Evolutionary conservation across 2,888 invertebrate species (phyloP), one percentile per base, ranked within the genome.

Genomic region (Pollenia angustigena): DNA sequence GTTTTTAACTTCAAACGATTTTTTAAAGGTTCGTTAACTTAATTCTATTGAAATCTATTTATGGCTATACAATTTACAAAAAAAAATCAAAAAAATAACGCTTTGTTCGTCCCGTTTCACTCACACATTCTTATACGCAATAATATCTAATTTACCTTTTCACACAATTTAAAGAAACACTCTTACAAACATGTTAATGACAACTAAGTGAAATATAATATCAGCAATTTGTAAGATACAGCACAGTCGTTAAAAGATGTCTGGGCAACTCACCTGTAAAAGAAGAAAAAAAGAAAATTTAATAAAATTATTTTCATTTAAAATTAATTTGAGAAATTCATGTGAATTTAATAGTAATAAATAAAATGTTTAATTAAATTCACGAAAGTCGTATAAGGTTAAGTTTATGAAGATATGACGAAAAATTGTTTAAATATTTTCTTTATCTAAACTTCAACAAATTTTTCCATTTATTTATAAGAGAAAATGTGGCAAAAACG

Each of bases 221-320:
- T 54, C 71, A 72, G 46, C 50, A 80, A 50, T 69, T 50, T 54
- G 2, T 6, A 54, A 23, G n/a, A 76, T 32, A 32, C 18, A 18
- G 18, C 32, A 32, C 32, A 32, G 2, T 11, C n/a, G 48, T 56
- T 14, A 18, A 56, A 44, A 56, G 8, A 18, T 42, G 64, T 16
- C 32, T 64, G 40, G 12, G 0, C 23, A 48, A 68, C 66, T 68
- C 23, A 81, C 81, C 81, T 81, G 81, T 23, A 81, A 81, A 48
- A 52, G 68, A 60, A 75, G 4, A 64, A 46, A 44, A 4, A 66
- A 7, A 74, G 56, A 56, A 42, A 10, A 11, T 11, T 10, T 42
- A 3, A 42, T 23, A 58, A 58, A 62, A 10, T 42, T 40, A 42
- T 4, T 56, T 23, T 66, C 10, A 68, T 11, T 42, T 32, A 42